These are phyloP conservation scores for Pangasianodon hypophthalmus DNA, from an alignment of 2,113 vertebrate genomes.

Conservation along the genomic window DNA sequence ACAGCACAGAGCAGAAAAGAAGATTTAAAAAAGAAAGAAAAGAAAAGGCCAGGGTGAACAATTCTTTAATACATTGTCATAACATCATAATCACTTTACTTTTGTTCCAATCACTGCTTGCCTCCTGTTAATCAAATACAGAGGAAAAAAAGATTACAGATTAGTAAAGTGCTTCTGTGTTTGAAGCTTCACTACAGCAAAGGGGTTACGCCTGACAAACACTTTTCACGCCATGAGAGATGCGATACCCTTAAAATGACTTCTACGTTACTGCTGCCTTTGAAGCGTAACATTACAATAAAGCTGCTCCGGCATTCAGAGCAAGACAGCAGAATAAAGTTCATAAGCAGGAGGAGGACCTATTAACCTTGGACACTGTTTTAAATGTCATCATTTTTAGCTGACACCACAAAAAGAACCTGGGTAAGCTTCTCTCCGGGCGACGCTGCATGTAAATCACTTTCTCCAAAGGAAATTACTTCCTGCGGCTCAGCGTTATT, in stretches of 20 bases:
- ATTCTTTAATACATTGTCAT: neutral
- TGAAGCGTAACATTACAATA: constrained; percentile 44
- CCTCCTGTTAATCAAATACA: constrained; percentile 13
- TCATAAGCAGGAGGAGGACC: constrained; percentile 79
- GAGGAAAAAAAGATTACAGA: neutral
- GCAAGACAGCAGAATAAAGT: constrained; percentile 67
- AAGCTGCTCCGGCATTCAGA: constrained; percentile 44
- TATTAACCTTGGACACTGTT: constrained; percentile 97
- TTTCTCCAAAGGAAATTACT: constrained; percentile 98
- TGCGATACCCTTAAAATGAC: constrained; percentile 49
- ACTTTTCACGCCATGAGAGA: neutral
- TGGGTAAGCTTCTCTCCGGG: constrained; percentile 82
- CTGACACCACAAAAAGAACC: constrained; percentile 82
- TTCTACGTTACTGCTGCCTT: constrained; percentile 21
- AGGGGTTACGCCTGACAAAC: neutral
- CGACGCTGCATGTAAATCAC: constrained; percentile 93
- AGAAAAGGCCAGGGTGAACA: neutral
- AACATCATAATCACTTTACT: neutral
- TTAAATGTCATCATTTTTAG: constrained; percentile 97
- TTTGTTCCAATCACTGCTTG: neutral
- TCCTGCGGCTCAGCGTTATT: constrained; percentile 91
- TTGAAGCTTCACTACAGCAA: neutral
- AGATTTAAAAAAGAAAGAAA: too few relatives aligned
- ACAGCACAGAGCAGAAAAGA: constrained; percentile 1
- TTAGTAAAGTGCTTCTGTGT: constrained; percentile 1